Evolutionary conservation across 2,888 invertebrate genomes (phyloP), one percentile per base, ranked within the genome.

Genomic region (Serripes groenlandicus): DNA sequence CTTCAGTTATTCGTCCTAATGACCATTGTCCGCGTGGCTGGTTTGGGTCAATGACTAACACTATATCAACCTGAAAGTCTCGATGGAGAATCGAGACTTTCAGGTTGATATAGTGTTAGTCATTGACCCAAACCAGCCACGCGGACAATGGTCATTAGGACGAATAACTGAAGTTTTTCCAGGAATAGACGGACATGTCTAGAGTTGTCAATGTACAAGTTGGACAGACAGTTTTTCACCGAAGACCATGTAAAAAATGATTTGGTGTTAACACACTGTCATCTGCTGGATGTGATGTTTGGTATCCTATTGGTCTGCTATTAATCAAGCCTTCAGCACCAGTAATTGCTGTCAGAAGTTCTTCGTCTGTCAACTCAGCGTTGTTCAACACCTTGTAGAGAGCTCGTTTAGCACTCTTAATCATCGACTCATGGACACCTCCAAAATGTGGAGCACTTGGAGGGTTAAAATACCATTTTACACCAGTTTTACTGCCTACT

Each of bases 361-460:
- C 85, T 52, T 85, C 80, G 42, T 86, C 80, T 11, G 66, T 86
- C 23, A 86, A 42, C 26, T 84, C 72, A 5, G 79, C 77, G 23
- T 66, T 62, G 15, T 76, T 54, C 11, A 83, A 34, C 3, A 85
- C 78, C n/a, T 78, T 77, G 49, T 78, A 75, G 9, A 85, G 75
- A n/a, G 87, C 85, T 21, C 77, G 28, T 74, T 87, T 85, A 15
- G 87, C 87, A 23, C 75, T 64, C 37, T 79, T 78, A 1, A 88
- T 78, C 76, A 85, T 85, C 2, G 60, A 60, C 58, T 87, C 83
- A 60, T 78, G 78, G 15, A 80, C 77, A 3, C 86, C 86, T 30
- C 81, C 80, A 64, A 88, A 83, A 58, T 88, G 87, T n/a, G 83
- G 87, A 3, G 83, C 78, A 3, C 68, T 9, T 62, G 88, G 84